These are phyloP conservation scores for Cecropterus lyciades DNA, from an alignment of 1,140 invertebrate genomes.

Conservation along the genomic window DNA sequence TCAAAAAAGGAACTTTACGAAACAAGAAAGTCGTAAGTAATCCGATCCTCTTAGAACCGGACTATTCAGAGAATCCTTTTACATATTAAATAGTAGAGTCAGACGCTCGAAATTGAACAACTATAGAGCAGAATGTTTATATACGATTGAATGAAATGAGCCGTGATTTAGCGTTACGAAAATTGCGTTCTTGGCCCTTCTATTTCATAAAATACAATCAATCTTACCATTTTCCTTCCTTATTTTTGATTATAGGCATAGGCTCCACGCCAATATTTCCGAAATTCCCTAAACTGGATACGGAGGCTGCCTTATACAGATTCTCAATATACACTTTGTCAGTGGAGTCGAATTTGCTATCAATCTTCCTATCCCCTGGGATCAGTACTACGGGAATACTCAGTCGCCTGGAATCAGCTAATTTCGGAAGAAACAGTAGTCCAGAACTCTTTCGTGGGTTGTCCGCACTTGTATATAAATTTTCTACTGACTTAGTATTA, in stretches of 20 bases:
- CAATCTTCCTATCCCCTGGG: slow-evolving; percentile 54
- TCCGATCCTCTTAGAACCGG: too few relatives aligned
- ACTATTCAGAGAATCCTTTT: too few relatives aligned
- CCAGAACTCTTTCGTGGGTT: slow-evolving; percentile 54
- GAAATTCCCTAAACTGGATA: slow-evolving; percentile 74
- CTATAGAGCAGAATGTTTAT: too few relatives aligned
- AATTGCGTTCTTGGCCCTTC: too few relatives aligned
- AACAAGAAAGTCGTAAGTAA: too few relatives aligned
- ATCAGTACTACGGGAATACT: slow-evolving; percentile 76
- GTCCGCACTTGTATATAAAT: slow-evolving; percentile 56
- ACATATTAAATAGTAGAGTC: too few relatives aligned
- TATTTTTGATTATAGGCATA: slow-evolving; percentile 77
- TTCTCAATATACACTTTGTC: slow-evolving; percentile 75
- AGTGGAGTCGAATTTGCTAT: slow-evolving; percentile 64
- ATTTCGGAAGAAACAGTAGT: slow-evolving; percentile 64
- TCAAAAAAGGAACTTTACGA: too few relatives aligned
- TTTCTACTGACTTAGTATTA: slow-evolving; percentile 63
- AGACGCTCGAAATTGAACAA: too few relatives aligned
- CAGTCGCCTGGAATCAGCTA: slow-evolving; percentile 66
- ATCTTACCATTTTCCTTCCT: slow-evolving; percentile 63
- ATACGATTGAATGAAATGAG: too few relatives aligned
- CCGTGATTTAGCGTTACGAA: too few relatives aligned
- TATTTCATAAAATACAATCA: too few relatives aligned
- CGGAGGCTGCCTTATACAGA: slow-evolving; percentile 72
- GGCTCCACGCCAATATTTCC: slow-evolving; percentile 69